phyloP scores from a whole-genome alignment of 1,140 invertebrate species.

The Diploscapter pachys region DNA sequence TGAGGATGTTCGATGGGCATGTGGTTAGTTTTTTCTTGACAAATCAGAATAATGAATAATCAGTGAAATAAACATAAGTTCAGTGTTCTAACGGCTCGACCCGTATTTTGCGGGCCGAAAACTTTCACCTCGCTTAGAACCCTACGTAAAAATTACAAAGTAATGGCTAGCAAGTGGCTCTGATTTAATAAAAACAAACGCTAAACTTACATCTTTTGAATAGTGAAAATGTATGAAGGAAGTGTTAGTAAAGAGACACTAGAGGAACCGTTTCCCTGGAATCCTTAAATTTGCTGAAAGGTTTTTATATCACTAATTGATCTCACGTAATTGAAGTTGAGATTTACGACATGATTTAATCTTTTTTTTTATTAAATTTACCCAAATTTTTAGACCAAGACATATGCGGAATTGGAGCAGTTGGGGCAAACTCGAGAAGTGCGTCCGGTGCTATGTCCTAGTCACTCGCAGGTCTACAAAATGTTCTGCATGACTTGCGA shows the following conservation, averaged over 20 bases:
- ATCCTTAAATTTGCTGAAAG: too few relatives aligned
- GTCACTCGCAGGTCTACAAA: conserved; percentile 19
- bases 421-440: conserved; percentile 8
- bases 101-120: too few relatives aligned
- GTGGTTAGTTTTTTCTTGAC: conserved; percentile 22
- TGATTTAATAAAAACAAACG: not conserved
- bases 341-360: not conserved
- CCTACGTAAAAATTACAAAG: not conserved
- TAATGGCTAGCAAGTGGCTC: not conserved
- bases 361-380: too few relatives aligned
- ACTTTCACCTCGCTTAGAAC: too few relatives aligned
- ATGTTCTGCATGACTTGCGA: conserved; percentile 29
- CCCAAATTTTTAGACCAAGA: not conserved
- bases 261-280: too few relatives aligned
- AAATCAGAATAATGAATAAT: not conserved
- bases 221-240: too few relatives aligned
- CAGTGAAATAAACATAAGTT: too few relatives aligned
- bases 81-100: too few relatives aligned
- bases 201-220: not conserved
- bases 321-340: not conserved
- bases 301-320: too few relatives aligned
- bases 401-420: conserved; percentile 19
- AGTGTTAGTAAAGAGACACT: too few relatives aligned
- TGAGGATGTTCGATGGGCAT: conserved; percentile 63
- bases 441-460: conserved; percentile 23